These are phyloP conservation scores for Trileptium ribeirensis DNA, from an alignment of 2,888 invertebrate genomes.

Conservation along the genomic window DNA sequence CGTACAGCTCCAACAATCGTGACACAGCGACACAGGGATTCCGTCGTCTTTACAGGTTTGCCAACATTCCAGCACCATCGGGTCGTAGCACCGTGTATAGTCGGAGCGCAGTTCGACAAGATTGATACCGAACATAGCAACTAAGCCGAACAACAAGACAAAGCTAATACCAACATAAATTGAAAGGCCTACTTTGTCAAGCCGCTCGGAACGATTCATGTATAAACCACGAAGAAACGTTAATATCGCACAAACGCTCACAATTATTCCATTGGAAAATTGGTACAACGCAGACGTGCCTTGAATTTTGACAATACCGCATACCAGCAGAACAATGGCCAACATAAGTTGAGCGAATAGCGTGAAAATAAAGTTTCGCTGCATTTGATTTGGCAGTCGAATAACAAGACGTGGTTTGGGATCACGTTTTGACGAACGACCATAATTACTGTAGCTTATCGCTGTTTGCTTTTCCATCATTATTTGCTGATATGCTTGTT, in stretches of 20 bases:
- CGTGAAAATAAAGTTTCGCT: neutral
- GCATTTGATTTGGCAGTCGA: neutral
- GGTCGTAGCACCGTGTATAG: neutral
- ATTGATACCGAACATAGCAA: neutral
- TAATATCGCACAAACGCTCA: neutral
- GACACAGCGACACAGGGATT: neutral
- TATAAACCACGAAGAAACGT: slow-evolving; percentile 6
- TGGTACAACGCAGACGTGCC: slow-evolving; percentile 5
- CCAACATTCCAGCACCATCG: neutral
- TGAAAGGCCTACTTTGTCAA: neutral
- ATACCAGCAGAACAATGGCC: neutral
- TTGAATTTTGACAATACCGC: slow-evolving; percentile 4
- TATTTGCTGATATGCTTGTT: too few species aligned
- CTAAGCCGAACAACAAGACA: neutral
- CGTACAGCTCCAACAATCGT: neutral
- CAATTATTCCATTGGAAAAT: slow-evolving; percentile 4
- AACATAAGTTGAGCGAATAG: neutral
- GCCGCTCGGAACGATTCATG: neutral
- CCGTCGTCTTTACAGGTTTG: neutral
- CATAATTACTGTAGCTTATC: too few species aligned
- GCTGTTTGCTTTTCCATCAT: too few species aligned
- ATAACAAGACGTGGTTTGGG: neutral
- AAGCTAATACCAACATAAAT: neutral
- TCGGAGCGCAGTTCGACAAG: neutral
- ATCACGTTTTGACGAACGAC: too few species aligned